Base-by-base conservation (phyloP, 2,797 vertebrate genomes). In the Coranthus polyacanthus region DNA sequence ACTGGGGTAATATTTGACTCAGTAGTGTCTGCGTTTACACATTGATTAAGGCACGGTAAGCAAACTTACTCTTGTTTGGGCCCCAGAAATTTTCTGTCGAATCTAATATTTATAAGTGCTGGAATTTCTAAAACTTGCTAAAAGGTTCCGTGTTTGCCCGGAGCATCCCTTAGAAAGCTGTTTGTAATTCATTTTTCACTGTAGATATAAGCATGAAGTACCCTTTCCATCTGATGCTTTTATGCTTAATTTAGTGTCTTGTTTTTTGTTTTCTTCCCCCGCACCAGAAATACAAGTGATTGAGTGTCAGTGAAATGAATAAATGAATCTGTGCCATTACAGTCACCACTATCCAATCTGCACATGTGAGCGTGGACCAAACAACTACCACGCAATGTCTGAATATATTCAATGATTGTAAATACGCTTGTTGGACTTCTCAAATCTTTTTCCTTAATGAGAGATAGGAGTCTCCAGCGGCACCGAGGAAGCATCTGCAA, bases 381-480 rank as follows among this genome's bases (percentile, higher is more conserved):
- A 54, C 34, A 54, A 45, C 12, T 12, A 9, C 34, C 39, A 0
- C 21, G 13, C n/a, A 21, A 21, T 3, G 5, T 16, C 12, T 51
- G 11, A 36, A 36, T 29, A 4, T 56, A 49, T 68, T 70, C 29
- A 56, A 22, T 43, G 38, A 60, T 53, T 67, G 38, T 13, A 39
- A 21, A 55, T 60, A n/a, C 43, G 62, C 57, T 18, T 21, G 20
- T 17, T 26, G 21, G 61, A 70, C 44, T 42, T 34, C 69, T 68
- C 21, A 21, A 56, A 68, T 29, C n/a, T 20, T 41, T 24, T 24
- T 39, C 16, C 75, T 34, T 41, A 49, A 9, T 8, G 17, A 41
- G 17, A 66, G 12, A 44, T 18, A 5, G 9, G 18, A 64, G 21
- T 26, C 5, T 2, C 20, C 13, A 18, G 37, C 43, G 47, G 15